Percentiles rank a stretch among this genome's conserved stretches.
phyloP scores from a whole-genome alignment of 1,140 invertebrate species.

The Orchesella cincta region DNA sequence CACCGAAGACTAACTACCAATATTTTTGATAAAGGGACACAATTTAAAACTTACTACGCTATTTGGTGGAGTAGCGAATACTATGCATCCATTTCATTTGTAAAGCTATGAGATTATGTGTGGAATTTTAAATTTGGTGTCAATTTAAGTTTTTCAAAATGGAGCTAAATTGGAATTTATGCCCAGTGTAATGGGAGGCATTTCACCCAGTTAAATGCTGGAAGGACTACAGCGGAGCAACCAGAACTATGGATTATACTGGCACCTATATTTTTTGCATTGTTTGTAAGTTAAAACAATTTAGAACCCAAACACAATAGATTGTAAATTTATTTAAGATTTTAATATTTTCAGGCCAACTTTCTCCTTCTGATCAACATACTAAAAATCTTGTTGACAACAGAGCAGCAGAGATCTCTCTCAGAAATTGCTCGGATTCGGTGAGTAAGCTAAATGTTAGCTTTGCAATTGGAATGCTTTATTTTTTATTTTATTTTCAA shows the following conservation, averaged over 20 bases:
- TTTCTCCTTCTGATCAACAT: slow-evolving; percentile 61
- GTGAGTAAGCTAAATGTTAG: slow-evolving; percentile 46
- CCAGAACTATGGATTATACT: slow-evolving; percentile 58
- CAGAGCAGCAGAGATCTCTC: slow-evolving; percentile 55
- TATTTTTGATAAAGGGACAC: slow-evolving; percentile 58
- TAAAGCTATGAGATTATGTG: no score
- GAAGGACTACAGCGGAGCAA: slow-evolving; percentile 55
- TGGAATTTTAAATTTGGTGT: no score
- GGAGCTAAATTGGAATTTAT: slow-evolving; percentile 57
- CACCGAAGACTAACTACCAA: slow-evolving; percentile 60
- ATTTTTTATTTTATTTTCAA: no score
- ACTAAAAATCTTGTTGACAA: slow-evolving; percentile 60
- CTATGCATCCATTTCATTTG: no score
- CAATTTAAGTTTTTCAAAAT: slow-evolving; percentile 58
- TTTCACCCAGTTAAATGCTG: slow-evolving; percentile 56
- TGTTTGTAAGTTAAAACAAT: slow-evolving; percentile 57
- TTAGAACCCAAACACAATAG: background rate
- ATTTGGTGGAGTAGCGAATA: slow-evolving; percentile 64
- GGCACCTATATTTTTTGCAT: slow-evolving; percentile 57
- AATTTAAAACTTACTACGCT: slow-evolving; percentile 58
- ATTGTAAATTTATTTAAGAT: background rate
- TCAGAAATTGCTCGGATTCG: slow-evolving; percentile 56
- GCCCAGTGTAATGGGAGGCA: slow-evolving; percentile 54
- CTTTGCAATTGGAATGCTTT: background rate
- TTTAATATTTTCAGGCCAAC: slow-evolving; percentile 59